A percentile compares a stretch with the other conserved stretches of the same genome.
These are phyloP conservation scores for Eilema sororculum DNA, from an alignment of 2,888 invertebrate species.

Conservation along the genomic window DNA sequence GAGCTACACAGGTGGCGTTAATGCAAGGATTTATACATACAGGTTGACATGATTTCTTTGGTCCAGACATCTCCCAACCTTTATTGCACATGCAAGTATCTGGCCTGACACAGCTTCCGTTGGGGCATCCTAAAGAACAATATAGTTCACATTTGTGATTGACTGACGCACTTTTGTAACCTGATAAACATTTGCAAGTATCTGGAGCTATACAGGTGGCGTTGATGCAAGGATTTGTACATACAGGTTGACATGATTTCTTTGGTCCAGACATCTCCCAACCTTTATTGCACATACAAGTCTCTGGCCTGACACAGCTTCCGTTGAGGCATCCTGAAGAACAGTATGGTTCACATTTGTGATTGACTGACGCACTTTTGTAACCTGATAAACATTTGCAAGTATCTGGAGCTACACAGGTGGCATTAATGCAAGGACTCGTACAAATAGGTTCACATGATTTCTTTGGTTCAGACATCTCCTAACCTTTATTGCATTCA, in stretches of 20 bases:
- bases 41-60: constrained; percentile 16
- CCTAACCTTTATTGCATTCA: constrained; percentile 28
- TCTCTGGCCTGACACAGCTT: constrained; percentile 13
- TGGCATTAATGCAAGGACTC: constrained; percentile 17
- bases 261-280: neutral
- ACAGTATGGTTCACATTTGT: constrained; percentile 30
- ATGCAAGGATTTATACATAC: constrained; percentile 23
- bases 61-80: constrained; percentile 25
- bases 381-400: constrained; percentile 14
- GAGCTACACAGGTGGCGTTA: constrained; percentile 20
- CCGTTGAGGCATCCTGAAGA: constrained; percentile 28
- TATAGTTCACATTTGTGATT: neutral
- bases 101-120: constrained; percentile 28
- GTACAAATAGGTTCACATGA: constrained; percentile 26
- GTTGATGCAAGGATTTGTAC: constrained; percentile 20
- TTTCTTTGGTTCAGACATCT: neutral
- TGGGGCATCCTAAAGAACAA: constrained; percentile 12
- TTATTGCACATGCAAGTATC: constrained; percentile 26
- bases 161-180: constrained; percentile 7
- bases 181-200: constrained; percentile 15
- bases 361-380: neutral
- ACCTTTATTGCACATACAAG: neutral
- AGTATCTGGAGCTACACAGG: constrained; percentile 21
- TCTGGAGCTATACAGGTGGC: constrained; percentile 19
- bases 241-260: constrained; percentile 24